A percentile compares a stretch with the other conserved stretches of the same genome.
phyloP scores from a whole-genome alignment of 2,888 invertebrate species.

The Chrysina gloriosa region DNA sequence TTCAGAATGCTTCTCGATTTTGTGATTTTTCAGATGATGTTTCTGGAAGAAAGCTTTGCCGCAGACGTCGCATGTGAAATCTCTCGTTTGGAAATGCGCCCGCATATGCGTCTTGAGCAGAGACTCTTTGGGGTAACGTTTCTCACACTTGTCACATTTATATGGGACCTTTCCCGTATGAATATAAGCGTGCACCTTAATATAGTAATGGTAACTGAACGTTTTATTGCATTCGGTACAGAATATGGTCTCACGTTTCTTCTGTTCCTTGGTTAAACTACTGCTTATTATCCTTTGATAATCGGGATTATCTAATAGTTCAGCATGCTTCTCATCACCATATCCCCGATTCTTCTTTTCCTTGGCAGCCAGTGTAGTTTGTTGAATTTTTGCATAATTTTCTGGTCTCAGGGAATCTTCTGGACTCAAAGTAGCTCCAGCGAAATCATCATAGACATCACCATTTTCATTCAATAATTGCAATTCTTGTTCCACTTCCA shows the following conservation, averaged over 20 bases:
- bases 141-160: constrained; percentile 28
- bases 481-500: too few species aligned
- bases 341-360: not conserved
- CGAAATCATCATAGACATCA: too few species aligned
- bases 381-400: too few species aligned
- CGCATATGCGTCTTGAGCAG: constrained; percentile 2
- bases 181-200: not conserved
- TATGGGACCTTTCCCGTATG: constrained; percentile 2
- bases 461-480: too few species aligned
- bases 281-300: constrained; percentile 4
- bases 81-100: not conserved
- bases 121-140: not conserved
- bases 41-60: not conserved
- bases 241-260: not conserved
- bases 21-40: not conserved
- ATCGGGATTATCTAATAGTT: not conserved
- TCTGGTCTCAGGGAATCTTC: too few species aligned
- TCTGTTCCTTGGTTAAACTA: not conserved
- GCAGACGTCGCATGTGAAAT: constrained; percentile 19
- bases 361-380: not conserved
- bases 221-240: constrained; percentile 8
- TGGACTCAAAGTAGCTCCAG: too few species aligned
- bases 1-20: not conserved
- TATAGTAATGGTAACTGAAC: constrained; percentile 7
- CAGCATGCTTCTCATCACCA: not conserved